Base-by-base conservation (phyloP, 30 jellyfish, hydroid and myxozoan genomes). In the Sanderia malayensis region DNA sequence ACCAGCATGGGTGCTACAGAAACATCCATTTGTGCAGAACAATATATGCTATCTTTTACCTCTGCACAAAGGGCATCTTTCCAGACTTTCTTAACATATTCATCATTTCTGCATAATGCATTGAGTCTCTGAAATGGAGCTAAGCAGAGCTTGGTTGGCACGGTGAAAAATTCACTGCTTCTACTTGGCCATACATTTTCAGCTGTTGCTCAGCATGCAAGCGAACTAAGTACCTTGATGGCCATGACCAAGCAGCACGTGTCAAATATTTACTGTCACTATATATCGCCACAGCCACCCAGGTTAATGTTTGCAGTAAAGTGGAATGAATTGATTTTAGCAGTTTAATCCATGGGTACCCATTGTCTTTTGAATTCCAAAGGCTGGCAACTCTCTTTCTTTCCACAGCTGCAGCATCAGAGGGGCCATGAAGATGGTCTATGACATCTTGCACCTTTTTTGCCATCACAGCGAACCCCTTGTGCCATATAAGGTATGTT, bases 331-430 rank as follows among this genome's bases (percentile, higher is more conserved):
- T 70, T 6, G 82, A 45, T 44, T 70, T 45, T 31, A 70, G 57
- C 46, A 46, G 49, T 70, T 46, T 45, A 1, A 70, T 46, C 82
- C 82, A 70, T 1, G 72, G 82, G 82, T 70, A 73, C 73, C 82
- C n/a, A 8, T 46, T 33, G 46, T 47, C 82, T 47, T 70, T 21
- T 26, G 29, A 45, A 44, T 10, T 24, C 82, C 55, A 70, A 18
- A 6, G 8, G 8, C 55, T 41, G 15, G 11, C 55, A 41, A 15
- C 15, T 41, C 55, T 41, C 55, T 41, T 37, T 29, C n/a, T 66
- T 37, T 66, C 62, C 32, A 70, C 46, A 8, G 82, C 82, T 70
- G 82, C 82, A 41, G 82, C 82, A 44, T 70, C 22, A 46, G 82
- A 70, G 4, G 82, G 55, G 30, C 82, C 73, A 44, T 46, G 82